Percentiles rank a stretch among this genome's conserved stretches.
phyloP scores from a whole-genome alignment of 2,888 invertebrate species.

The Marasmarcha lunaedactyla region DNA sequence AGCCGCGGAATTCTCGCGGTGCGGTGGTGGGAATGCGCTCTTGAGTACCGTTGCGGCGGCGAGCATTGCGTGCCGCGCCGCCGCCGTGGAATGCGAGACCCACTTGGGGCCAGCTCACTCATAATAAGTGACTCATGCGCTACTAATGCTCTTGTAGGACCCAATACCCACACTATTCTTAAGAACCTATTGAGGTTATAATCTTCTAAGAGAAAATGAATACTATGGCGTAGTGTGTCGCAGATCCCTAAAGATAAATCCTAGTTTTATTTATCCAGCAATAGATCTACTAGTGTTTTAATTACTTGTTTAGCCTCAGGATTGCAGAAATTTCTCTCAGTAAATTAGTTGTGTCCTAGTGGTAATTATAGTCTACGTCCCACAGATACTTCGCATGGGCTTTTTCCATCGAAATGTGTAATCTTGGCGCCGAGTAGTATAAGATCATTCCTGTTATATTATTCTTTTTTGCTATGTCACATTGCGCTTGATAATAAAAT shows the following conservation, averaged over 20 bases:
- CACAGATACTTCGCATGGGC: slow-evolving; percentile 6
- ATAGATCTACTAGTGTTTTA: too few relatives aligned
- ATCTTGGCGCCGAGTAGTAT: neutral
- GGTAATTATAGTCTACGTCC: slow-evolving; percentile 29
- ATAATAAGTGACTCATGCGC: slow-evolving; percentile 50
- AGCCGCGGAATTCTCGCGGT: slow-evolving; percentile 52
- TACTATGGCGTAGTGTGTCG: too few relatives aligned
- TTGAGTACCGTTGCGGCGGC: slow-evolving; percentile 61
- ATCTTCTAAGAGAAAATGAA: too few relatives aligned
- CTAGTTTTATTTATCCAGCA: too few relatives aligned
- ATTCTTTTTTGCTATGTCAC: neutral
- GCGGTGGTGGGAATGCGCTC: slow-evolving; percentile 61
- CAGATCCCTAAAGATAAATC: too few relatives aligned
- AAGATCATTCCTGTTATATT: neutral
- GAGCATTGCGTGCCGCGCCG: slow-evolving; percentile 30
- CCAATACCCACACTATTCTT: too few relatives aligned
- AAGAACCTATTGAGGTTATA: too few relatives aligned
- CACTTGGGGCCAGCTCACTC: slow-evolving; percentile 43
- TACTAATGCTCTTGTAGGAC: slow-evolving; percentile 12
- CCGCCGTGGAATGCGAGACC: slow-evolving; percentile 59
- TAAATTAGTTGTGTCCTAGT: slow-evolving; percentile 30
- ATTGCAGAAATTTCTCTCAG: slow-evolving; percentile 3
- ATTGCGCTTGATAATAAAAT: neutral
- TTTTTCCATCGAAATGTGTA: neutral
- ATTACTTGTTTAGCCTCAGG: too few relatives aligned